Evolutionary conservation across 1,140 invertebrate species (phyloP), one percentile per base, ranked within the genome.

Genomic region (Colletes latitarsis): DNA sequence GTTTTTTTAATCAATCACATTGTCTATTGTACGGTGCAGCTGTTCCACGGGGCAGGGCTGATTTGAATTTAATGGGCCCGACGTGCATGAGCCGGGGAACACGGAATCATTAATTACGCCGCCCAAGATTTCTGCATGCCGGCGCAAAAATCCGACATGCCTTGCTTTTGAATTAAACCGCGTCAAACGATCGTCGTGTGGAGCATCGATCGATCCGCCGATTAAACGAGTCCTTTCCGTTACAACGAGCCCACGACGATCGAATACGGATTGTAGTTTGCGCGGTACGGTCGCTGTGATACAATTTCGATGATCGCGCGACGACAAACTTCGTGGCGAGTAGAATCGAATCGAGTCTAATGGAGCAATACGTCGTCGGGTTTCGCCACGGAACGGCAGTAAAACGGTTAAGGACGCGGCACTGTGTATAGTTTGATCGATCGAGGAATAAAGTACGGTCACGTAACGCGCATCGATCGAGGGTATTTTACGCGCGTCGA

Each of bases 1-100:
- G 72, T 76, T 76, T 75, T 78, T 71, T 72, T 72, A 72, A 78
- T 78, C 76, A 72, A 72, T 78, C 76, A 72, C 76, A 72, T 78
- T 72, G 68, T 72, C 76, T 77, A 77, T 77, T 77, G 76, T 77
- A 14, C 67, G 76, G 3, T 43, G 76, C 76, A 77, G 76, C 76
- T 77, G 76, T 71, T 77, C 46, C 67, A 68, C 15, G 8, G 76
- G 67, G 9, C 57, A 46, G 10, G 76, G 67, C 67, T 77, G 76
- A 77, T 77, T 77, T 77, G 76, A 77, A 77, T 70, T 77, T 77
- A 77, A 77, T 77, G 57, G 76, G 43, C 67, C 41, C 6, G 46
- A 53, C 64, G 19, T 71, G 30, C 57, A 70, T 60, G 30, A 49
- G 66, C 57, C 30, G 30, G 41, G 55, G 46, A 62, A 77, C 15